phyloP scores from a whole-genome alignment of 2,113 vertebrate species.

The Oreocharis arfaki region DNA sequence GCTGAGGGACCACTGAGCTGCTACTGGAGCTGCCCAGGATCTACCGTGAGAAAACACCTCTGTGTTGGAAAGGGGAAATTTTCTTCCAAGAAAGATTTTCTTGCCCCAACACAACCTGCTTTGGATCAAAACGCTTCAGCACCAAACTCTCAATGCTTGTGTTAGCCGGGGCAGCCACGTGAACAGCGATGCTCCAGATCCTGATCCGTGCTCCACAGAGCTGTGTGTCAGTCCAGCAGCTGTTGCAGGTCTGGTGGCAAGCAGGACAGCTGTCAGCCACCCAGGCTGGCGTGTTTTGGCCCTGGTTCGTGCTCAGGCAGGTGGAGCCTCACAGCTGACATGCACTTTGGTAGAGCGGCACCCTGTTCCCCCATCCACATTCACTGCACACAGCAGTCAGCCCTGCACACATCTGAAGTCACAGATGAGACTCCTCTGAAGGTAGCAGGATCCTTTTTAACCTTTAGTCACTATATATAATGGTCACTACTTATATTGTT shows the following conservation, averaged over 20 bases:
- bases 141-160: background rate
- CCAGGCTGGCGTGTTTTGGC: background rate
- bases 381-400: background rate
- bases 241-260: background rate
- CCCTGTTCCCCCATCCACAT: background rate
- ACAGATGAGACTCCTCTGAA: background rate
- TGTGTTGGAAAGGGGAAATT: background rate
- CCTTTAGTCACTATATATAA: slow-evolving; percentile 27
- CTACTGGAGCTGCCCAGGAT: background rate
- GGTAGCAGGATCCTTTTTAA: background rate
- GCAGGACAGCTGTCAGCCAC: background rate
- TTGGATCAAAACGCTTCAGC: background rate
- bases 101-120: background rate
- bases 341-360: background rate
- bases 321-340: background rate
- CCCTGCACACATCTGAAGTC: background rate
- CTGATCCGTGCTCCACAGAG: background rate
- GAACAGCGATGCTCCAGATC: background rate
- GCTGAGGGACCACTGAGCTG: background rate
- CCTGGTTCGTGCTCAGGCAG: background rate
- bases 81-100: background rate
- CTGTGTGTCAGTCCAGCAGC: background rate
- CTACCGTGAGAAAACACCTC: background rate
- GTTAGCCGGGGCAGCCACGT: background rate
- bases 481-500: slow-evolving; percentile 29